Evolutionary conservation across 2,888 invertebrate species (phyloP).

Genomic region (Heteromurus nitidus): DNA sequence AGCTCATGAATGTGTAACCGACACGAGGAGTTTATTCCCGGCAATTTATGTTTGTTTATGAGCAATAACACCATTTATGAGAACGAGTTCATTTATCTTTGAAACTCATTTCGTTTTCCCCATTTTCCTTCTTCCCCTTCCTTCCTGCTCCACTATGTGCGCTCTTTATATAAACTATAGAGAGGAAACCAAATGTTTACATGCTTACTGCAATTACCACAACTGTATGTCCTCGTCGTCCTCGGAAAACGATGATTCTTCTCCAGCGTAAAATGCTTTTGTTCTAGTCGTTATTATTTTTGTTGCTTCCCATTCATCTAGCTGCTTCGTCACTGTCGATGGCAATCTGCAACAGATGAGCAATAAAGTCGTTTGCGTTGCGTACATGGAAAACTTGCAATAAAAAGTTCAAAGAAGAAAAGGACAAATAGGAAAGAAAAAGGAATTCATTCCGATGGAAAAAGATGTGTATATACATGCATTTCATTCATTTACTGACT

Average conservation of each 20-base stretch:
- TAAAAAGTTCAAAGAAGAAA: conserved; percentile 51
- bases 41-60: conserved; percentile 62
- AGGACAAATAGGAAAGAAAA: conserved; percentile 16
- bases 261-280: not conserved
- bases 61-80: conserved; percentile 62
- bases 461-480: not conserved
- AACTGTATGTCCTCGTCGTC: not conserved
- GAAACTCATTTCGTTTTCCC: conserved; percentile 48
- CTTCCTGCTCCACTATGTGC: conserved; percentile 1
- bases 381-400: conserved; percentile 42
- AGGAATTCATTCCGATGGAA: too few species aligned
- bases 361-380: conserved; percentile 43
- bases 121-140: conserved; percentile 7
- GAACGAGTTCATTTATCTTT: conserved; percentile 61
- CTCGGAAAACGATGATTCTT: not conserved
- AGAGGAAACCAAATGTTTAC: not conserved
- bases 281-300: conserved; percentile 23
- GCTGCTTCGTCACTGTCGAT: conserved; percentile 29
- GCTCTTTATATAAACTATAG: too few species aligned
- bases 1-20: conserved; percentile 35
- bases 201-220: conserved; percentile 12
- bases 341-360: conserved; percentile 60
- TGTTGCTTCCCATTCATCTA: conserved; percentile 25
- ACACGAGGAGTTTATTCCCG: conserved; percentile 42
- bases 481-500: not conserved